A percentile compares a stretch with the other conserved stretches of the same genome.
Conservation (phyloP, 2,113 vertebrate genomes). For the Carassius auratus region DNA sequence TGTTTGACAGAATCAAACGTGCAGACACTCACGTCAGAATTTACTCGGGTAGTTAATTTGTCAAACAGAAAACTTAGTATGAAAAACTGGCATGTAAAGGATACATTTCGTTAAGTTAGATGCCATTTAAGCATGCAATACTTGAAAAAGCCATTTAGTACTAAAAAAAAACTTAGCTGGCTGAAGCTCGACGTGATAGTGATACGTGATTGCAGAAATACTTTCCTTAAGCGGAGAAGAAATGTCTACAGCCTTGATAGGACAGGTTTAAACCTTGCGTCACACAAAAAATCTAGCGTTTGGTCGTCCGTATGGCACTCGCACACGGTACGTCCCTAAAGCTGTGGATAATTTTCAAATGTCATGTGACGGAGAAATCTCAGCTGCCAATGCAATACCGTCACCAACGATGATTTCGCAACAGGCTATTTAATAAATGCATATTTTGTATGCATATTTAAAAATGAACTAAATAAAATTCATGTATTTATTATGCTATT, state of each 20-base stretch:
- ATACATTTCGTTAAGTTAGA: not conserved
- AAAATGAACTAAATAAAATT: not conserved
- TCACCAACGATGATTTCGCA: not conserved
- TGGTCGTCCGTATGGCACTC: not conserved
- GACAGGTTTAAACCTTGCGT: not conserved
- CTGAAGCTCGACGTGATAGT: not conserved
- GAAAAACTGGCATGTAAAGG: not conserved
- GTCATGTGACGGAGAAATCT: not conserved
- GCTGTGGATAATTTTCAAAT: rapidly evolving
- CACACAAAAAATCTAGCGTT: not conserved
- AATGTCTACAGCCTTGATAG: not conserved
- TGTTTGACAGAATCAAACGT: not conserved
- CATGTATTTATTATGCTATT: not conserved
- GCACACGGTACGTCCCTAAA: not conserved
- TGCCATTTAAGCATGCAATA: not conserved
- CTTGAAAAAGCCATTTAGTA: not conserved
- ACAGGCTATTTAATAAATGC: not conserved
- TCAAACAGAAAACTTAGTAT: not conserved
- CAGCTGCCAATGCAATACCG: not conserved
- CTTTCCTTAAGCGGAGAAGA: not conserved
- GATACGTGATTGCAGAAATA: not conserved
- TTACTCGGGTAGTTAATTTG: not conserved
- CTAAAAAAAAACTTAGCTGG: too few species aligned
- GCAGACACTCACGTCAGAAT: not conserved
- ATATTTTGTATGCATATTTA: not conserved